Base-by-base conservation (phyloP, 37 sponge, comb jelly and placozoan species). In the Petrosia ficiformis region DNA sequence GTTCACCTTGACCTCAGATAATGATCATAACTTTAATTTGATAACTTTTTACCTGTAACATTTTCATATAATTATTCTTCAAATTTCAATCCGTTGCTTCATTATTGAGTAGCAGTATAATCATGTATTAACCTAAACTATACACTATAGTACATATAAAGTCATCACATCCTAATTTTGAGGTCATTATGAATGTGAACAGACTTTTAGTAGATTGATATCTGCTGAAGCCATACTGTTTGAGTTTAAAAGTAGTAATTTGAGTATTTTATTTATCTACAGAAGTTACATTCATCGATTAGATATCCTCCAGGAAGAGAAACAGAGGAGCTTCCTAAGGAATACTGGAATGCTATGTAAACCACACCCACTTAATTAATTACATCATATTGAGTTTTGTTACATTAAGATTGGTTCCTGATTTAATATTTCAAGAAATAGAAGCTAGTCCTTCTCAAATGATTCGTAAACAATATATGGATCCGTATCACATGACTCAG, bases 311-410 rank as follows among this genome's bases (percentile, higher is more conserved):
- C 72, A 38, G 75, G 70, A 11, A 75, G 59, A 34, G 44, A 37
- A 25, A 44, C 48, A 35, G 73, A 30, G n/a, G 75, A 66, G 14
- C 32, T 90, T 52, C 90, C 90, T 21, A 21, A 71, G 0, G 85
- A 90, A 42, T 90, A 90, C 74, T 90, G 86, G 86, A 76, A 41
- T 42, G 58, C 79, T 19, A 14, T 79, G 90, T 89, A 58, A 73
- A 79, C 44, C 26, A 3, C 1, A 3, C 30, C 34, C 24, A 24
- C 24, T 2, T 67, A 11, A n/a, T 1, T 2, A 1, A 36, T 24
- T 67, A 21, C 33, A 59, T 36, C 10, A 37, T 74, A 63, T 74
- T 29, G 21, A 54, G 66, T 16, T 73, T 38, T 34, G 34, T 77
- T n/a, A 25, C 3, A 32, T 59, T 4, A 71, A 89, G 90, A 19